Conservation (phyloP, 1,140 invertebrate genomes). For the Phortica variegata region DNA sequence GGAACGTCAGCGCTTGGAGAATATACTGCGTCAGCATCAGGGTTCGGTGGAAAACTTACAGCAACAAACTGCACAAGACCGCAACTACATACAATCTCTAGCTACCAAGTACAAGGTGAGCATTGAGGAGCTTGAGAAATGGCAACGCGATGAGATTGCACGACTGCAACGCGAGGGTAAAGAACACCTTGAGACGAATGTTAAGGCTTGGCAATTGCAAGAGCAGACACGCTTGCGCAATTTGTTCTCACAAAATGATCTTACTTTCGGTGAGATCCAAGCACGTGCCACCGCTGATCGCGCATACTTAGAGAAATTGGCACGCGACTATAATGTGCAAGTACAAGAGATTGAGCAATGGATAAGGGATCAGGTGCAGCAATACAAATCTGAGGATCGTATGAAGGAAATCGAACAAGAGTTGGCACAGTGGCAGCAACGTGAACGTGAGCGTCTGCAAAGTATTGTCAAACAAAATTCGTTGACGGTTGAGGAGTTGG, state of each 20-base stretch:
- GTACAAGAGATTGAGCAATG: constrained; percentile 47
- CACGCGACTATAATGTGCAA: constrained; percentile 41
- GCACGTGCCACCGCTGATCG: constrained; percentile 42
- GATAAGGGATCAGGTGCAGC: constrained; percentile 41
- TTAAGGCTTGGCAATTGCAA: constrained; percentile 45
- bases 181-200: constrained; percentile 35
- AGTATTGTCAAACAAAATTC: constrained; percentile 40
- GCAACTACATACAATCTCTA: constrained; percentile 38
- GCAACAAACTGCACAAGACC: constrained; percentile 39
- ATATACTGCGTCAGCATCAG: constrained; percentile 38
- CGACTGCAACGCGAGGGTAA: constrained; percentile 37
- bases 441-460: constrained; percentile 41
- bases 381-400: constrained; percentile 45
- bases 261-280: constrained; percentile 51
- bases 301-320: constrained; percentile 35
- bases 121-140: constrained; percentile 49
- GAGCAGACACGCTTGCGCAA: constrained; percentile 35
- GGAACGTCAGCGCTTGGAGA: constrained; percentile 39
- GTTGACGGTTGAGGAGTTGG: constrained; percentile 42
- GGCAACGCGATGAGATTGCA: constrained; percentile 42
- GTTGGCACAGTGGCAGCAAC: constrained; percentile 41
- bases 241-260: constrained; percentile 39
- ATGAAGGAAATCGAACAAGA: constrained; percentile 45
- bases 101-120: constrained; percentile 46
- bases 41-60: constrained; percentile 42